Base-by-base conservation (phyloP, 2,888 invertebrate species). In the Petrophora chlorosata region DNA sequence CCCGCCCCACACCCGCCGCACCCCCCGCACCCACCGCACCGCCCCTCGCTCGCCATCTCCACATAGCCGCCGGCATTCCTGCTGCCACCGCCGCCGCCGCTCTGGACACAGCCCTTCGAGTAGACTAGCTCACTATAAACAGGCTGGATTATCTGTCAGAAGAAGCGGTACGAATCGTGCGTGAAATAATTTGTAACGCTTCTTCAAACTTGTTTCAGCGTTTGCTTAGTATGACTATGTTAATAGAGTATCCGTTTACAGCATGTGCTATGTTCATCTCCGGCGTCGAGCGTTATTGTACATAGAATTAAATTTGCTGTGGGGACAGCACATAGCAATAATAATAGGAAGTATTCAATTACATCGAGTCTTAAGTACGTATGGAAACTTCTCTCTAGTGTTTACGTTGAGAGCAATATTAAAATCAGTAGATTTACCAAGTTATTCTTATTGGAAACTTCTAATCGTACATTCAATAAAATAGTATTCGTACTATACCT, bases 1-100 rank as follows among this genome's bases (percentile, higher is more conserved):
- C 73, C 83, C 3, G 84, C 88, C 0, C 85, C 89, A 4, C 83
- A 81, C 53, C 64, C 95, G 0, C 92, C 90, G 4, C 63, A 68
- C 55, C 86, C 79, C 53, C 76, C 83, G 41, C 86, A 88, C 80
- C 81, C 73, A 70, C 86, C 63, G 5, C 77, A 90, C 55, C 73
- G 80, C 1, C 68, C 85, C 0, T 78, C 85, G 1, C 79, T 89
- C 13, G 88, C 87, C 2, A 82, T 87, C 51, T 81, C 86, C 65
- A 89, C 89, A 82, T 89, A 89, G 89, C 88, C 83, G 49, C 63
- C 68, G 71, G 67, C 60, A 34, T 76, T 66, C 62, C 64, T 70
- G 70, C 75, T 76, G 64, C 78, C 81, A 53, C 81, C 77, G 3
- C 81, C 79, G 48, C 83, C 83, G 16, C 82, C 86, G 45, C 76